These are phyloP conservation scores for Yponomeuta plumbellus DNA, from an alignment of 2,888 invertebrate species.

Conservation along the genomic window DNA sequence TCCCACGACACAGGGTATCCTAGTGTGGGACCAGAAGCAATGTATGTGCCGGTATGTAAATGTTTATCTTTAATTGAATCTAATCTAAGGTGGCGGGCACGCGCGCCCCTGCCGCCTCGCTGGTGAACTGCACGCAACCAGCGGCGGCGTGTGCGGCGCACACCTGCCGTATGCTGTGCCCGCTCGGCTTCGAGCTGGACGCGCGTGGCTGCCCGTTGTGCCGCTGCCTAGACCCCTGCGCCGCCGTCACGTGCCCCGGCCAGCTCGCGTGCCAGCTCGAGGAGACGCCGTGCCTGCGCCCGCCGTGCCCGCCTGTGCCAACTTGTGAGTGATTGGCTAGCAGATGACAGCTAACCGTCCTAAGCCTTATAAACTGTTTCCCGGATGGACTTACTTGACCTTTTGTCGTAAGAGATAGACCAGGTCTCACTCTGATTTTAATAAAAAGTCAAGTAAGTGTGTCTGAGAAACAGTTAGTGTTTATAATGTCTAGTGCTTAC, in stretches of 20 bases:
- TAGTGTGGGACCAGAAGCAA: too few relatives aligned
- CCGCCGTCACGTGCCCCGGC: slow-evolving; percentile 84
- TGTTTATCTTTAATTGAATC: too few relatives aligned
- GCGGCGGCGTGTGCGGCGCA: slow-evolving; percentile 84
- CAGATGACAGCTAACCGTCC: background rate
- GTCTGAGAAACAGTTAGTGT: too few relatives aligned
- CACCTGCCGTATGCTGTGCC: slow-evolving; percentile 91
- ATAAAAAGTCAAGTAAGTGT: too few relatives aligned
- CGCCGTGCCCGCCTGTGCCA: slow-evolving; percentile 90
- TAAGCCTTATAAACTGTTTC: background rate
- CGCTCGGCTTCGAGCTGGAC: slow-evolving; percentile 85
- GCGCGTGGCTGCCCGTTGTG: slow-evolving; percentile 85
- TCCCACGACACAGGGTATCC: too few relatives aligned
- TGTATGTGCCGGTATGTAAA: too few relatives aligned
- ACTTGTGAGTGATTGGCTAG: slow-evolving; percentile 75
- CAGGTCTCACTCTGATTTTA: too few relatives aligned
- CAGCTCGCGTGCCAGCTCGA: slow-evolving; percentile 86
- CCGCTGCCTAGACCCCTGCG: slow-evolving; percentile 88
- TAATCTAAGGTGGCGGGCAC: slow-evolving; percentile 80
- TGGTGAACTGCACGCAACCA: slow-evolving; percentile 81
- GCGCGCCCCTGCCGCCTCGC: slow-evolving; percentile 77
- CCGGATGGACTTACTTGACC: too few relatives aligned
- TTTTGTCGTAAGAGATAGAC: too few relatives aligned
- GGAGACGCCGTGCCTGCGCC: slow-evolving; percentile 84
- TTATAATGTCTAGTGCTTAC: too few relatives aligned